Base-by-base conservation (phyloP, 2,888 invertebrate species). In the Mesorhabditis spiculigera region DNA sequence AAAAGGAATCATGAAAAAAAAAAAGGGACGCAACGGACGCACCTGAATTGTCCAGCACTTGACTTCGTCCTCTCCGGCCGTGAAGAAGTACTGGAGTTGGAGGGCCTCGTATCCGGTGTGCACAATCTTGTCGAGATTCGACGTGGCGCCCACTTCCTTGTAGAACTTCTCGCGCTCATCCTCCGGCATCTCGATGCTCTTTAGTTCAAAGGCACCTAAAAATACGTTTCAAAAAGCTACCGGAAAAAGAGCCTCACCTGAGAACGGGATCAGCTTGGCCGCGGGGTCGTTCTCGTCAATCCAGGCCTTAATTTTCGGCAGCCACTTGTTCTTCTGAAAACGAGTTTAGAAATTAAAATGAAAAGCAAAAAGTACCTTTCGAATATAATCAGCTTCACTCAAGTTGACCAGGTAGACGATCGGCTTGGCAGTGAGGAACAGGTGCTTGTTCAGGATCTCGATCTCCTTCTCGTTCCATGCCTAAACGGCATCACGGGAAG, bases 31-130 rank as follows among this genome's bases (percentile, higher is more conserved):
- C 13, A 61, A 62, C 10, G 13, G n/a, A 77, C 10, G 84, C 86
- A 94, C 95, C 91, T 94, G 95, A 87, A 99, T 93, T 4, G 95
- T 97, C 98, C 98, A 99, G 43, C 96, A 97, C 88, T 96, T 97
- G 6, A 99, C 98, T 90, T 99, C 98, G 88, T 98, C 98, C 65
- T 91, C 90, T 16, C 98, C 98, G 68, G 93, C 90, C 2, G 98
- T 83, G 88, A 99, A 99, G 90, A 98, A 99, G 87, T 99, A 99
- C 87, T 94, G 93, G 82, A 99, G 88, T 83, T 95, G 94, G 68
- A 99, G 89, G 0, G 95, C 92, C 87, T 94, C 95, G 89, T 97
- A 99, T 28, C 98, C 98, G 86, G 93, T 93, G 3, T 94, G 90
- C 83, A 99, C 95, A 80, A 99, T 98, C 89, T 78, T 78, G 68